Percentiles rank a stretch among this genome's conserved stretches.
Conservation (phyloP, 1,140 invertebrate species). For the Anastrepha obliqua region DNA sequence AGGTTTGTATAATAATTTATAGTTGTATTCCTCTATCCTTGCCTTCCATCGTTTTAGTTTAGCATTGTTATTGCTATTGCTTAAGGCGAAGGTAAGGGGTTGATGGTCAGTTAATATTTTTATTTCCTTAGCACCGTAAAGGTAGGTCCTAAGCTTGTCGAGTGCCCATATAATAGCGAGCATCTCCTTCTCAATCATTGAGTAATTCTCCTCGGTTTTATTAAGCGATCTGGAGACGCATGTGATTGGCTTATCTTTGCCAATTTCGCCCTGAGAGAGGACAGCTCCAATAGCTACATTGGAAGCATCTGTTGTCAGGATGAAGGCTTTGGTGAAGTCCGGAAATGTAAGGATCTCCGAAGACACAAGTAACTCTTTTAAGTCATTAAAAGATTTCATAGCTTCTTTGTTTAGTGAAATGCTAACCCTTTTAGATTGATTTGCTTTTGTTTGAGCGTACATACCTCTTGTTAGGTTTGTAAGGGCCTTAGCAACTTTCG, state of each 20-base stretch:
- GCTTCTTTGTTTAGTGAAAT: conserved; percentile 49
- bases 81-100: conserved; percentile 71
- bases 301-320: conserved; percentile 65
- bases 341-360: conserved; percentile 72
- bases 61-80: conserved; percentile 67
- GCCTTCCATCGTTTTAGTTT: conserved; percentile 58
- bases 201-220: conserved; percentile 62
- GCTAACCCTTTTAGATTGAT: conserved; percentile 26
- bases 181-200: conserved; percentile 64
- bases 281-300: conserved; percentile 64
- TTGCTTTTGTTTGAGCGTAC: conserved; percentile 53
- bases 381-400: conserved; percentile 68
- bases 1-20: conserved; percentile 54
- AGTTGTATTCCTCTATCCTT: conserved; percentile 53
- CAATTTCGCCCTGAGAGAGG: conserved; percentile 65
- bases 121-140: conserved; percentile 60
- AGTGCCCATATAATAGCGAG: conserved; percentile 69
- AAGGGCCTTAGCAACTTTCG: conserved; percentile 34
- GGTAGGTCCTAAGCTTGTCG: conserved; percentile 67
- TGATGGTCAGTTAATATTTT: conserved; percentile 66
- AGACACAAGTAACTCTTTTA: conserved; percentile 71
- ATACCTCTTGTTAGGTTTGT: conserved; percentile 46
- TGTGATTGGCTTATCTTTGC: conserved; percentile 67
- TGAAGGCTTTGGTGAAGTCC: conserved; percentile 65
- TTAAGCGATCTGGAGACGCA: conserved; percentile 66